A percentile compares a stretch with the other conserved stretches of the same genome.
Conservation (phyloP, 2,888 invertebrate genomes). For the Tortricodes alternella region DNA sequence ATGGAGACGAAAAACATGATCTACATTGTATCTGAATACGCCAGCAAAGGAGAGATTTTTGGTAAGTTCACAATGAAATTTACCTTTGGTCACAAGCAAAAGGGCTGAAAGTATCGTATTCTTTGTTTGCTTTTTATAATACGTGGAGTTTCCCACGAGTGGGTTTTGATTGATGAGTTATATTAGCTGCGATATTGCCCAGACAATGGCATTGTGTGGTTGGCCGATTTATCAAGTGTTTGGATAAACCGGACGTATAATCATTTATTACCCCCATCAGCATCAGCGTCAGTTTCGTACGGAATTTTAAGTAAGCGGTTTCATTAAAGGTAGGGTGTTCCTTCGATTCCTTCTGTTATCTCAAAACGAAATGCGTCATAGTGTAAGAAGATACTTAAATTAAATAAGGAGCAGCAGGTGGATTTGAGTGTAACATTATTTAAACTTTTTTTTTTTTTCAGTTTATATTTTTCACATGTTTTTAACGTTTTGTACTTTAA, state of each 20-base stretch:
- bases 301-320: slow-evolving; percentile 2
- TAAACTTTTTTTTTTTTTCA: no score
- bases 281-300: neutral
- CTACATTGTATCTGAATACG: slow-evolving; percentile 98
- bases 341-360: neutral
- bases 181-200: slow-evolving; percentile 26
- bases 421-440: slow-evolving; percentile 5
- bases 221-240: slow-evolving; percentile 25
- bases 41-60: slow-evolving; percentile 98
- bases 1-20: slow-evolving; percentile 99
- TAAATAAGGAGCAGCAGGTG: slow-evolving; percentile 8
- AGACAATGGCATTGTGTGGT: slow-evolving; percentile 26
- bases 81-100: neutral
- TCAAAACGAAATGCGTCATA: slow-evolving; percentile 13
- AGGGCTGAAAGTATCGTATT: slow-evolving; percentile 7
- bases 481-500: no score
- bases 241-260: slow-evolving; percentile 9
- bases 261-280: slow-evolving; percentile 21
- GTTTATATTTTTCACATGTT: no score
- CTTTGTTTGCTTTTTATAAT: slow-evolving; percentile 5
- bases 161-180: slow-evolving; percentile 26
- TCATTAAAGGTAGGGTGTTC: no score
- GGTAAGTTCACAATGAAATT: slow-evolving; percentile 83
- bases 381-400: slow-evolving; percentile 20
- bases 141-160: neutral